Conservation (phyloP, 2,888 invertebrate species). For the Adela reaumurella region DNA sequence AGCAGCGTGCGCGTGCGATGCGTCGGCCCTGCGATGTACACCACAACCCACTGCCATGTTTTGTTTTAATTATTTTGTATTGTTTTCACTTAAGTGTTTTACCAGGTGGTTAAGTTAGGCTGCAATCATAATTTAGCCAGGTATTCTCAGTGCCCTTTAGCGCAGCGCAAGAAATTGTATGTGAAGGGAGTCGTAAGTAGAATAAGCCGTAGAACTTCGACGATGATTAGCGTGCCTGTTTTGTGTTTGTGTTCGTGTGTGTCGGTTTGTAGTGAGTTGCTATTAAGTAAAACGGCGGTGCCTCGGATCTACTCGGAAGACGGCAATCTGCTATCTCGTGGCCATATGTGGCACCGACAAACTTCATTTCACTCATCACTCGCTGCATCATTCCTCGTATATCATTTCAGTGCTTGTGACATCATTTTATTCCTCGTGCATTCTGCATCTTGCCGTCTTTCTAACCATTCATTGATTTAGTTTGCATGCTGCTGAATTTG, state of each 20-base stretch:
- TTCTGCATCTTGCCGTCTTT: conserved; percentile 55
- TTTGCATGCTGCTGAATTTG: conserved; percentile 23
- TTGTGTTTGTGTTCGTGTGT: background rate
- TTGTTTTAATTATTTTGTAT: background rate
- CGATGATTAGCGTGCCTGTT: background rate
- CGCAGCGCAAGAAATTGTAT: background rate
- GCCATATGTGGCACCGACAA: conserved; percentile 51
- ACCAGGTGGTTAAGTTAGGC: no score
- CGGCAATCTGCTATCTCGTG: conserved; percentile 47
- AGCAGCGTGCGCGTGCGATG: no score
- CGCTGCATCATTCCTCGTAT: background rate
- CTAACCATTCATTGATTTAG: conserved; percentile 32
- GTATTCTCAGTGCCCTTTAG: background rate
- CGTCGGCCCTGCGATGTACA: no score
- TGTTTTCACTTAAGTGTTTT: background rate
- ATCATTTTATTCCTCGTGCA: conserved; percentile 20
- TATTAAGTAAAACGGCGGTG: background rate
- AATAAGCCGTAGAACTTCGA: background rate
- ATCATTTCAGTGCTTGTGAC: background rate
- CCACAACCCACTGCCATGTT: background rate
- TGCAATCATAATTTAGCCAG: background rate
- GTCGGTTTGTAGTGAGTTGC: background rate
- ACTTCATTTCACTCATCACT: conserved; percentile 16
- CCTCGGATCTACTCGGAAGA: conserved; percentile 25
- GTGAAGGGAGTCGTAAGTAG: no score